Conservation (phyloP, 2,797 vertebrate species). For the Trachops cirrhosus region DNA sequence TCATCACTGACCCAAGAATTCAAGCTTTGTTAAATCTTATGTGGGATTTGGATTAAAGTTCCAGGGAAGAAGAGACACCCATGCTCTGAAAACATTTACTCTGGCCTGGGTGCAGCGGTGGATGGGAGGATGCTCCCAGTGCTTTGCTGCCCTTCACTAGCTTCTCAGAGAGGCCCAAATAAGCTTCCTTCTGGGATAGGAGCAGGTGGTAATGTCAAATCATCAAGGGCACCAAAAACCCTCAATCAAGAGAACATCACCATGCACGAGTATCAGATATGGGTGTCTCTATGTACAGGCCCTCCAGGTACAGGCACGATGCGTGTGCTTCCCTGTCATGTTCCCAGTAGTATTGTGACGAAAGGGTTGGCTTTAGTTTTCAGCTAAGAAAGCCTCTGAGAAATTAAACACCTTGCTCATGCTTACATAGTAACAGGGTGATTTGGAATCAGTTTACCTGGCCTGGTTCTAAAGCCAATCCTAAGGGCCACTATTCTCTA, state of each 20-base stretch:
- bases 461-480: not conserved
- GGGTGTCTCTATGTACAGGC: not conserved
- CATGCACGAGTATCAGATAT: not conserved
- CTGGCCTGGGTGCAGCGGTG: not conserved
- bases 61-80: not conserved
- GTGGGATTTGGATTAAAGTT: not conserved
- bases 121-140: not conserved
- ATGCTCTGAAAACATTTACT: not conserved
- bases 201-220: not conserved
- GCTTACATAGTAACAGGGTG: not conserved
- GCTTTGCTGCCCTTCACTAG: not conserved
- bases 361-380: not conserved
- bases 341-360: not conserved
- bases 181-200: not conserved
- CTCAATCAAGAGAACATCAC: not conserved
- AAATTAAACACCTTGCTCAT: not conserved
- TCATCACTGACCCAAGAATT: not conserved
- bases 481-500: accelerated
- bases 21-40: not conserved
- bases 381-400: not conserved
- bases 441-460: not conserved
- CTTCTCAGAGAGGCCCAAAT: not conserved
- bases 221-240: not conserved
- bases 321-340: not conserved
- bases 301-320: too few relatives aligned